These are phyloP conservation scores for Eulemur rufifrons DNA, from an alignment of 2,113 vertebrate genomes.

Conservation along the genomic window DNA sequence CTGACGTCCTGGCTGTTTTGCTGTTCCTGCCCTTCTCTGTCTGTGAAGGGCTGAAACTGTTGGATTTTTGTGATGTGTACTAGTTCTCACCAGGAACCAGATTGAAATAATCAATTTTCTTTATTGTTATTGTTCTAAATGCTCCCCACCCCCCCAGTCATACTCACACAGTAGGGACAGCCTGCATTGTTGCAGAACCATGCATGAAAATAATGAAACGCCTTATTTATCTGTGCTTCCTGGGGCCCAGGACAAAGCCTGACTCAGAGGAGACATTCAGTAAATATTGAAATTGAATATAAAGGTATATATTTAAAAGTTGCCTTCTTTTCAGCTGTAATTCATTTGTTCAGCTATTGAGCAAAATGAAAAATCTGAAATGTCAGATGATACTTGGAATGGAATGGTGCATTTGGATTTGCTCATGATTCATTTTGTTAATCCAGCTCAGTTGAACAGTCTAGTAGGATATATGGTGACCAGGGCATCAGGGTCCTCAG, in stretches of 20 bases:
- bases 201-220: rapidly evolving
- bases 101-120: constrained; percentile 62
- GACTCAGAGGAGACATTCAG: not conserved
- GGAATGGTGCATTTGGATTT: not conserved
- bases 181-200: not conserved
- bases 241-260: rapidly evolving
- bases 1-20: not conserved
- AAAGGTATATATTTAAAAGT: not conserved
- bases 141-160: too few relatives aligned
- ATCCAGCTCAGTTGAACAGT: not conserved
- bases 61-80: constrained; percentile 67
- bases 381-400: not conserved
- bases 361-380: constrained; percentile 1
- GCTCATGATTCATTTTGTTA: not conserved
- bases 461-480: not conserved
- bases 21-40: not conserved
- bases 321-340: not conserved
- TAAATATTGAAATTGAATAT: not conserved
- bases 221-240: not conserved
- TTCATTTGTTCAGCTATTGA: not conserved
- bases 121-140: constrained; percentile 14
- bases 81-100: constrained; percentile 66
- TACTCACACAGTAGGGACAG: not conserved
- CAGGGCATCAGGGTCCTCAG: not conserved
- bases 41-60: not conserved